These are phyloP conservation scores for Lymantria dispar DNA, from an alignment of 2,888 invertebrate genomes.

Conservation along the genomic window DNA sequence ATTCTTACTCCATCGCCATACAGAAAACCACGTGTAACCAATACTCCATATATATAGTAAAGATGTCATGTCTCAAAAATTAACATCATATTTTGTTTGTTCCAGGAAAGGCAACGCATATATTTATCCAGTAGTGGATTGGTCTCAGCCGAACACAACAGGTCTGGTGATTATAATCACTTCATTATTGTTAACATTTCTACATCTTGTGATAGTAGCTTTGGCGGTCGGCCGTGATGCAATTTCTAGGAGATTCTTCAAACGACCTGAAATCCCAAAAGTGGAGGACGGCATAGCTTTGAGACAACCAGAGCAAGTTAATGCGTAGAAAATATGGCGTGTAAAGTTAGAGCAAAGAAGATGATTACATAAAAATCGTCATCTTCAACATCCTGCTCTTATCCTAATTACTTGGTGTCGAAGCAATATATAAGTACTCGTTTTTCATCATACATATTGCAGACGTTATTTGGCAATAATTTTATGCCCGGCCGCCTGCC, in stretches of 20 bases:
- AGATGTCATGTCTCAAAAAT: too few relatives aligned
- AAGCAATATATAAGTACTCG: too few relatives aligned
- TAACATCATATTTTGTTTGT: not conserved
- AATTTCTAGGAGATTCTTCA: constrained; percentile 40
- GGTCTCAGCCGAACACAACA: constrained; percentile 85
- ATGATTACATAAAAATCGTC: too few relatives aligned
- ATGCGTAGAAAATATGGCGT: constrained; percentile 2
- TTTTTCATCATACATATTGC: too few relatives aligned
- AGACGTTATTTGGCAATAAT: too few relatives aligned
- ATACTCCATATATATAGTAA: too few relatives aligned
- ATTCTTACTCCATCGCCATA: too few relatives aligned
- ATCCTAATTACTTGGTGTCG: too few relatives aligned
- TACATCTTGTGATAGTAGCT: constrained; percentile 83
- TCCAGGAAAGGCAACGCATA: constrained; percentile 84
- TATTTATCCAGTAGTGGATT: constrained; percentile 90
- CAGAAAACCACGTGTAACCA: too few relatives aligned
- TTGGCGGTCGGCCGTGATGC: constrained; percentile 76
- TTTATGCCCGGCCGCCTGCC: too few relatives aligned
- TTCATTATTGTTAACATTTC: constrained; percentile 82
- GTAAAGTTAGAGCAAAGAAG: too few relatives aligned
- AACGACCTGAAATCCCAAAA: constrained; percentile 35
- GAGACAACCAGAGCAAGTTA: constrained; percentile 30
- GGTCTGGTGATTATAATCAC: constrained; percentile 83
- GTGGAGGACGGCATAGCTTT: constrained; percentile 51
- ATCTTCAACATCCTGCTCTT: too few relatives aligned